Conservation (phyloP, 1,140 invertebrate genomes). For the Eurosta solidaginis region DNA sequence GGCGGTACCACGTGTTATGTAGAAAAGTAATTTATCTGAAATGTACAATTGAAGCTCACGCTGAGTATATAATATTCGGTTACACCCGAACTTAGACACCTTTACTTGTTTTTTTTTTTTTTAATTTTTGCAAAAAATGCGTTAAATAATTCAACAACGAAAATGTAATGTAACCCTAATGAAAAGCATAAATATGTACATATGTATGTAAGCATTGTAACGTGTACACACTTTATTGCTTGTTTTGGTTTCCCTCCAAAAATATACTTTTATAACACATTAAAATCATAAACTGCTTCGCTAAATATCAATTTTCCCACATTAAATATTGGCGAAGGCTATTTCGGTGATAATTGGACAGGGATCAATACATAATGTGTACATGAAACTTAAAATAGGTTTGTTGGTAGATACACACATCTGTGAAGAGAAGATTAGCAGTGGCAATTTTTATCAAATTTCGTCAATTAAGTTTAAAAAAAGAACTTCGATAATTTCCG, state of each 20-base stretch:
- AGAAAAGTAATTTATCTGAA: no score
- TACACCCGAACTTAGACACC: no score
- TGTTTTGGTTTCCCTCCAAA: neutral
- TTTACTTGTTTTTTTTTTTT: neutral
- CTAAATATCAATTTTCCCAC: conserved; percentile 18
- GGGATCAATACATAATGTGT: no score
- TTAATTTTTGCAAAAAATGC: neutral
- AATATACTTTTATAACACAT: neutral
- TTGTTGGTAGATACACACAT: no score
- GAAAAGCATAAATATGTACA: neutral
- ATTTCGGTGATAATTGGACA: neutral
- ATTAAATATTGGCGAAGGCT: neutral
- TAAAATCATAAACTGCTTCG: neutral
- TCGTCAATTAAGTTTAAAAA: no score
- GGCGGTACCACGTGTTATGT: no score
- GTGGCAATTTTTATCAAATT: no score
- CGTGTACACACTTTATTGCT: neutral
- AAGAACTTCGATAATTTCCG: no score
- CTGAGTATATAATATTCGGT: no score
- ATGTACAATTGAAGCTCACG: no score
- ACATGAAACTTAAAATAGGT: no score
- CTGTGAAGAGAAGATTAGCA: no score
- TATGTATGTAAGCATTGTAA: neutral
- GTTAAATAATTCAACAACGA: conserved; percentile 24
- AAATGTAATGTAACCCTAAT: neutral